Evolutionary conservation across 2,888 invertebrate genomes (phyloP).

Genomic region (Toxonevra muliebris): DNA sequence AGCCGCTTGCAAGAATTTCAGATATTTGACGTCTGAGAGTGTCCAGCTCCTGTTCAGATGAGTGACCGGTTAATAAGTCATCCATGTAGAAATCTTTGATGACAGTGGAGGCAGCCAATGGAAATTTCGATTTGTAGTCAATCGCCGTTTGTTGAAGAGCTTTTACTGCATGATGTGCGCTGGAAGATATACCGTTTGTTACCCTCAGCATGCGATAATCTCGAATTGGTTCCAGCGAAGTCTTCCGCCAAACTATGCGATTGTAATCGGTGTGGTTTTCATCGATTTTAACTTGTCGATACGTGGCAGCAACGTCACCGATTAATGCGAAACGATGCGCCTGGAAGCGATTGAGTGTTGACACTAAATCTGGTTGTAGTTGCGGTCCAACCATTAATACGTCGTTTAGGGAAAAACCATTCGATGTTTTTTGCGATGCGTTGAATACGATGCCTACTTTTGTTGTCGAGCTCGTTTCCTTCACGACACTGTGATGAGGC

Average conservation of each 20-base stretch:
- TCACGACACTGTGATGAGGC: constrained; percentile 9
- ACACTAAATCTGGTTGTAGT: constrained; percentile 3
- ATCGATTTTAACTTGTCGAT: background rate
- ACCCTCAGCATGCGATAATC: constrained; percentile 5
- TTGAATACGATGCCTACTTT: constrained; percentile 4
- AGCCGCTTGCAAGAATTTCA: no score
- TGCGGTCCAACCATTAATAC: constrained; percentile 2
- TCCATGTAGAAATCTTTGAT: constrained; percentile 1
- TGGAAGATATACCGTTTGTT: constrained; percentile 1
- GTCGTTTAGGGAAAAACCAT: background rate
- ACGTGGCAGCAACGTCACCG: background rate
- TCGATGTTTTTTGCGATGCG: constrained; percentile 5
- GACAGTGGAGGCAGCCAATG: no score
- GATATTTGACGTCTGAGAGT: no score
- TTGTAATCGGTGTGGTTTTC: background rate
- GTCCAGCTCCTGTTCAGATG: no score
- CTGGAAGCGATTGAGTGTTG: constrained; percentile 9
- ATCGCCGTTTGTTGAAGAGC: constrained; percentile 2
- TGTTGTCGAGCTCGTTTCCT: no score
- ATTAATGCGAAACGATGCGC: background rate
- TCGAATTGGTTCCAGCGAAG: background rate
- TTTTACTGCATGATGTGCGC: constrained; percentile 1
- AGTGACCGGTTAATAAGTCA: background rate
- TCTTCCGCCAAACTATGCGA: constrained; percentile 4
- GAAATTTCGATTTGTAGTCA: background rate